Evolutionary conservation across 2,113 vertebrate genomes (phyloP).

Genomic region (Centropus unirufus): DNA sequence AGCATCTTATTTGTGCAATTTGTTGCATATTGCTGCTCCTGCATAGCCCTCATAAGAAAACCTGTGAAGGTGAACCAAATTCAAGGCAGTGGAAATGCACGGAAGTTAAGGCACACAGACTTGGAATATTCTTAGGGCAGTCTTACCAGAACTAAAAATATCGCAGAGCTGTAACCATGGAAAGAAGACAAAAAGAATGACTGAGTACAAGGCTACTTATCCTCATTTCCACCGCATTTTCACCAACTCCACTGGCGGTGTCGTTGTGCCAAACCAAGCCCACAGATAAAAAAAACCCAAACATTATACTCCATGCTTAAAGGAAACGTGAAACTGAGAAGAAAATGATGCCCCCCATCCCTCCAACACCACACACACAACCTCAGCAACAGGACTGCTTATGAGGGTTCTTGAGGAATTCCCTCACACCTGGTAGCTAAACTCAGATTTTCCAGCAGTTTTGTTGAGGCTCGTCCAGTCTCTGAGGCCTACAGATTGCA

Average conservation of each 20-base stretch:
- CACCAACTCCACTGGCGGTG: not conserved
- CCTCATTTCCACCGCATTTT: not conserved
- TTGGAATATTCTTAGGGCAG: not conserved
- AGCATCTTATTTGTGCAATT: not conserved
- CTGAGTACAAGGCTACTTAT: not conserved
- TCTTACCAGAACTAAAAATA: not conserved
- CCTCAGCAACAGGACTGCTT: not conserved
- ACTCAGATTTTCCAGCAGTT: not conserved
- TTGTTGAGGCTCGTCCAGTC: not conserved
- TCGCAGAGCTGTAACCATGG: not conserved
- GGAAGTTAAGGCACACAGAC: not conserved
- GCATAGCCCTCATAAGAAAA: not conserved
- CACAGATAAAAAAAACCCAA: not conserved
- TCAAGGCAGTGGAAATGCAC: not conserved
- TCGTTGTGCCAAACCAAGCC: not conserved
- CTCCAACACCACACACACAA: not conserved
- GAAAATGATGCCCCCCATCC: not conserved
- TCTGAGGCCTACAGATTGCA: not conserved
- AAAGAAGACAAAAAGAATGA: not conserved
- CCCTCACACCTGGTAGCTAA: not conserved
- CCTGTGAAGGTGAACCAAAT: not conserved
- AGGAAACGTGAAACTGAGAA: not conserved
- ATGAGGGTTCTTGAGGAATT: not conserved
- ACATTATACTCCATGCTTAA: not conserved
- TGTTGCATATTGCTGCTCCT: not conserved